phyloP scores from a whole-genome alignment of 2,113 vertebrate species.

The Limanda limanda region DNA sequence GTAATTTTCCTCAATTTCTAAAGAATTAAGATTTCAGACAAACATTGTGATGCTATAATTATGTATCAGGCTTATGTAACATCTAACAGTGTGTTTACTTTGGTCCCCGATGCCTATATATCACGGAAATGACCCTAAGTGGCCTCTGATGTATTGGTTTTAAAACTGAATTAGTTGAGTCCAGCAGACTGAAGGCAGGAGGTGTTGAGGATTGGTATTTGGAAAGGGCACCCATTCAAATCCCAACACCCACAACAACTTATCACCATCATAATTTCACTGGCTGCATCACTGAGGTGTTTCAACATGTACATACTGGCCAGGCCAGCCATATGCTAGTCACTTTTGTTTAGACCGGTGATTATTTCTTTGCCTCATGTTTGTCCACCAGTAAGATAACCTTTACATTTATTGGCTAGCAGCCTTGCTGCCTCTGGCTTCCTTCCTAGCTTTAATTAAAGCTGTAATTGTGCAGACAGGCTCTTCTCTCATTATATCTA shows the following conservation, averaged over 20 bases:
- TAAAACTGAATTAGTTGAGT: background rate
- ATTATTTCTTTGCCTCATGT: slow-evolving; percentile 29
- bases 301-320: background rate
- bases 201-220: background rate
- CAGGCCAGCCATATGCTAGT: background rate
- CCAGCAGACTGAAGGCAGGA: background rate
- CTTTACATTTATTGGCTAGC: slow-evolving; percentile 62
- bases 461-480: slow-evolving; percentile 65
- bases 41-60: background rate
- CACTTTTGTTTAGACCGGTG: slow-evolving; percentile 2
- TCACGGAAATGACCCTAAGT: background rate
- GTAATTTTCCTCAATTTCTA: no score
- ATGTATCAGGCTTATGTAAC: background rate
- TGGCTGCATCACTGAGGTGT: background rate
- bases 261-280: background rate
- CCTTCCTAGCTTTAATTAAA: slow-evolving; percentile 70
- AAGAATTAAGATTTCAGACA: background rate
- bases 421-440: slow-evolving; percentile 20
- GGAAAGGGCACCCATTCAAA: background rate
- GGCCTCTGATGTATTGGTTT: background rate
- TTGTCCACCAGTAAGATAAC: slow-evolving; percentile 59
- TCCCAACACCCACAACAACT: background rate
- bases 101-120: background rate
- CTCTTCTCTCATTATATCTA: slow-evolving; percentile 66
- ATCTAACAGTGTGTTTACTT: background rate